A percentile compares a stretch with the other conserved stretches of the same genome.
Conservation (phyloP, 1,140 invertebrate genomes). For the Cotesia glomerata region DNA sequence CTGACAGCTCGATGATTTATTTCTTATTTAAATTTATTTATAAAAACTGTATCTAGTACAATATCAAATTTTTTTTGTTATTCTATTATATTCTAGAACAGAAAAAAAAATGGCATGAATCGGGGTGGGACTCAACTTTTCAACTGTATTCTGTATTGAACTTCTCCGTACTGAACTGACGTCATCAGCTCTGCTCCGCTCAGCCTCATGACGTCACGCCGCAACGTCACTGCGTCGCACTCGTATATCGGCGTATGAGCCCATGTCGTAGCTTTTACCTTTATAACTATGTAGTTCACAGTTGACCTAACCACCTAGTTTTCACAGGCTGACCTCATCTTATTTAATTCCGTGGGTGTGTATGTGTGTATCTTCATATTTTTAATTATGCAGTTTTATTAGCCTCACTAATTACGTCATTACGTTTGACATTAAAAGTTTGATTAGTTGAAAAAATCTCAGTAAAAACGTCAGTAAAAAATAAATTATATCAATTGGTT, state of each 20-base stretch:
- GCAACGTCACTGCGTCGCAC: constrained; percentile 35
- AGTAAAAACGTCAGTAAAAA: too few relatives aligned
- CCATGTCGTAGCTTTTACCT: neutral
- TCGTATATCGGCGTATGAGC: neutral
- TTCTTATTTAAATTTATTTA: too few relatives aligned
- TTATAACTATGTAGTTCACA: neutral
- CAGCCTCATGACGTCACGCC: constrained; percentile 28
- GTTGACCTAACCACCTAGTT: neutral
- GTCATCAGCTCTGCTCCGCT: constrained; percentile 14
- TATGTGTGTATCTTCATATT: too few relatives aligned
- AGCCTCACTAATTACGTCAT: too few relatives aligned
- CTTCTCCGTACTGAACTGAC: constrained; percentile 23
- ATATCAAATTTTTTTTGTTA: too few relatives aligned
- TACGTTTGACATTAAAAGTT: too few relatives aligned
- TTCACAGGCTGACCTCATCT: neutral
- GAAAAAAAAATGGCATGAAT: constrained; percentile 4
- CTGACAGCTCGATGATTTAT: too few relatives aligned
- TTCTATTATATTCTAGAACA: neutral
- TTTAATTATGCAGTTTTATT: too few relatives aligned
- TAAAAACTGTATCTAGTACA: too few relatives aligned
- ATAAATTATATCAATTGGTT: too few relatives aligned
- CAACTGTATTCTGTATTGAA: constrained; percentile 18
- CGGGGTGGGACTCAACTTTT: constrained; percentile 7
- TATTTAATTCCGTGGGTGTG: neutral
- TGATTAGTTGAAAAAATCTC: too few relatives aligned